Conservation (phyloP, 2,888 invertebrate genomes). For the Drosophila melanosoma region DNA sequence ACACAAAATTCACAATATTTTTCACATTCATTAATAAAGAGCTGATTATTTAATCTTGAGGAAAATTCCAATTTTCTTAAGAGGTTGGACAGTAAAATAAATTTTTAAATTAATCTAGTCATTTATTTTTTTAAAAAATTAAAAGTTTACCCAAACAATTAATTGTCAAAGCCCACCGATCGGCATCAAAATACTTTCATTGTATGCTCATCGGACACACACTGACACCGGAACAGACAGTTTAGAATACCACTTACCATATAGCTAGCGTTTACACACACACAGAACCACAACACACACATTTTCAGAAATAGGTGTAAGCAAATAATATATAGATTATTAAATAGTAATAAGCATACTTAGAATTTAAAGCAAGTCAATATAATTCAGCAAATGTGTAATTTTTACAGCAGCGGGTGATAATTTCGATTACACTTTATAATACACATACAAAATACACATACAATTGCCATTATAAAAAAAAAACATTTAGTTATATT, state of each 20-base stretch:
- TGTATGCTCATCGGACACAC: constrained; percentile 80
- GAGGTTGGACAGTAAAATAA: background rate
- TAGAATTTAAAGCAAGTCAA: constrained; percentile 15
- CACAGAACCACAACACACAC: constrained; percentile 4
- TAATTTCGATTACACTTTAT: background rate
- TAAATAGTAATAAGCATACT: background rate
- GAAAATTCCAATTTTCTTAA: background rate
- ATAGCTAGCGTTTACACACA: constrained; percentile 81
- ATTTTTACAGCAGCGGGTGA: constrained; percentile 6
- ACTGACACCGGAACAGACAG: constrained; percentile 86
- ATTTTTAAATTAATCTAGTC: background rate
- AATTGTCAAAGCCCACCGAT: constrained; percentile 16
- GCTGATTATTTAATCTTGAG: background rate
- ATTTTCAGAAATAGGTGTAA: constrained; percentile 12
- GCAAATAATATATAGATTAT: constrained; percentile 3
- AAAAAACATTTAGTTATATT: background rate
- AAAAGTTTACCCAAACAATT: background rate
- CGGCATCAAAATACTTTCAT: constrained; percentile 82
- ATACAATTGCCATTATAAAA: background rate
- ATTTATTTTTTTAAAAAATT: background rate
- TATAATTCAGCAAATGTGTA: constrained; percentile 9
- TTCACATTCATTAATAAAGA: background rate
- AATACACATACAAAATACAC: background rate
- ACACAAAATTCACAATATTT: background rate
- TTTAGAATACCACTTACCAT: constrained; percentile 85